Conservation (phyloP, 2,113 vertebrate species). For the Cyprinodon brontotheroides region DNA sequence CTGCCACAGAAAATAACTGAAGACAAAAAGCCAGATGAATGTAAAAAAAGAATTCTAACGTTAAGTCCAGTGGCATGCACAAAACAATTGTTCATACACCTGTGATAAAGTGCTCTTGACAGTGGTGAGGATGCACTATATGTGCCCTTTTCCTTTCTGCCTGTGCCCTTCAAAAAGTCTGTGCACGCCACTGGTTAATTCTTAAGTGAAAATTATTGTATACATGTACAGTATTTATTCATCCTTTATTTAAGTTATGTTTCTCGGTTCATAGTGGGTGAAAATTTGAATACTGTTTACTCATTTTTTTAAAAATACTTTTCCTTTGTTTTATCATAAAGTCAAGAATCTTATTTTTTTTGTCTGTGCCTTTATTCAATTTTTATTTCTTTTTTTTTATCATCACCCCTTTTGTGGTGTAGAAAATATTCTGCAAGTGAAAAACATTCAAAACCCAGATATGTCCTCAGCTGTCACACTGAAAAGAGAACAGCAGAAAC, state of each 20-base stretch:
- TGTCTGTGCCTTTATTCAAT: not conserved
- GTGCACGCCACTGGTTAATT: no score
- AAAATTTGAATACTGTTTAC: not conserved
- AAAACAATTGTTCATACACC: no score
- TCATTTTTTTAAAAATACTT: not conserved
- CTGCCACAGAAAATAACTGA: not conserved
- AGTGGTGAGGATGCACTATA: no score
- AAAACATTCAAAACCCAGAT: no score
- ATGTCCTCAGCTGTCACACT: no score
- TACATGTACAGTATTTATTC: conserved; percentile 73
- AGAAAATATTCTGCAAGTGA: no score
- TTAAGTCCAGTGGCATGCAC: no score
- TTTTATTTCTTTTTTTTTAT: not conserved
- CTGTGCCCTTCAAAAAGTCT: no score
- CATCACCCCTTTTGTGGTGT: not conserved
- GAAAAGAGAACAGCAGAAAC: no score
- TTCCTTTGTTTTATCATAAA: conserved; percentile 38
- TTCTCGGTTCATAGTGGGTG: not conserved
- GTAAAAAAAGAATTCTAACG: no score
- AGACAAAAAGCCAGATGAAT: not conserved
- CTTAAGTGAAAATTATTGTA: not conserved
- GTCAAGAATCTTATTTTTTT: conserved; percentile 4
- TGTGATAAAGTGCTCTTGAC: no score
- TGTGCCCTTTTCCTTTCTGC: no score
- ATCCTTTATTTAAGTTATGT: conserved; percentile 4